A percentile compares a stretch with the other conserved stretches of the same genome.
phyloP scores from a whole-genome alignment of 2,113 vertebrate species.

The Taurulus bubalis region DNA sequence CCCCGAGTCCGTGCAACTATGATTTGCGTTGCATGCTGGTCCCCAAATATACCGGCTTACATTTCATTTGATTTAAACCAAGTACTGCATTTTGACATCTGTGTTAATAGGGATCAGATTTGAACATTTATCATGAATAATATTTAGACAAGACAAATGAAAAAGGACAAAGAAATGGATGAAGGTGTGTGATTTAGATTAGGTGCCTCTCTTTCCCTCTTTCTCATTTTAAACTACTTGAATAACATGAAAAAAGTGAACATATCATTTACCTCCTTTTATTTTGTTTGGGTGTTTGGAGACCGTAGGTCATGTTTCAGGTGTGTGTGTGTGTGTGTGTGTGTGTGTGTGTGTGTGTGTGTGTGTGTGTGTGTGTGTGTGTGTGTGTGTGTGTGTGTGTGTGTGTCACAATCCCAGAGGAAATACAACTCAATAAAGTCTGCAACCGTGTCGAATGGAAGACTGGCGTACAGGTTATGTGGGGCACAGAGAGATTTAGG shows the following conservation, averaged over 20 bases:
- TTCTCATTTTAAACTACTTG: neutral
- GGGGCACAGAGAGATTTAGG: constrained; percentile 28
- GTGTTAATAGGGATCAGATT: neutral
- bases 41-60: neutral
- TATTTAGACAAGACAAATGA: neutral
- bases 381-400: constrained; percentile 17
- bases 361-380: constrained; percentile 6
- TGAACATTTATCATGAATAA: neutral
- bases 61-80: neutral
- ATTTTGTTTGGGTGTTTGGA: too few species aligned
- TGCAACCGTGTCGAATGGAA: constrained; percentile 20
- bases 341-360: constrained; percentile 1
- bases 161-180: neutral
- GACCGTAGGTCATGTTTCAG: constrained; percentile 11
- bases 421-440: constrained; percentile 44
- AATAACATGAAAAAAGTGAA: neutral
- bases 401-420: constrained; percentile 31
- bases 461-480: constrained; percentile 1
- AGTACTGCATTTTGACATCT: neutral
- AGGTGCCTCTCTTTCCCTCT: neutral
- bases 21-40: too few species aligned
- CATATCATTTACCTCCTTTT: neutral
- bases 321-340: neutral
- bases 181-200: neutral
- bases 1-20: neutral